Evolutionary conservation across 2,888 invertebrate species (phyloP).

Genomic region (Trachelus stipa): DNA sequence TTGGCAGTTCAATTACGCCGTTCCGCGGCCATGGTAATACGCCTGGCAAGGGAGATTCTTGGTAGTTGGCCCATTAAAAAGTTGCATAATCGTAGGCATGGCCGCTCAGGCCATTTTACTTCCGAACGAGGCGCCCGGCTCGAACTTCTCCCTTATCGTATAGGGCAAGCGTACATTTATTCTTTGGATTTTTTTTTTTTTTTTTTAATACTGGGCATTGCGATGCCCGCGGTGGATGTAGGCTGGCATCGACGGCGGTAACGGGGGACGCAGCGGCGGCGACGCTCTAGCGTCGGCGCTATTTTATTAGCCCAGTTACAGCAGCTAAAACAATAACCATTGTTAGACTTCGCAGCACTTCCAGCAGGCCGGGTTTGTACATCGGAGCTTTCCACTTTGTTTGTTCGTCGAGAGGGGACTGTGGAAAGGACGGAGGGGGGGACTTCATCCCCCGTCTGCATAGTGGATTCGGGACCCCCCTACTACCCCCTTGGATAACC

Average conservation of each 20-base stretch:
- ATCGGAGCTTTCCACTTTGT: slow-evolving; percentile 30
- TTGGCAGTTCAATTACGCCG: slow-evolving; percentile 1
- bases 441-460: neutral
- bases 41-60: neutral
- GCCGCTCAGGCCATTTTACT: slow-evolving; percentile 3
- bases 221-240: neutral
- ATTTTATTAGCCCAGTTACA: slow-evolving; percentile 45
- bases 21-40: neutral
- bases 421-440: neutral
- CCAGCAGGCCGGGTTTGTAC: slow-evolving; percentile 30
- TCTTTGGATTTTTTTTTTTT: too few species aligned
- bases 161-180: too few species aligned
- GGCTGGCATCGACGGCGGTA: too few species aligned
- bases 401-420: slow-evolving; percentile 21
- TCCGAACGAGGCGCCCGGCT: slow-evolving; percentile 1
- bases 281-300: slow-evolving; percentile 11
- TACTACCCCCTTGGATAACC: too few species aligned
- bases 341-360: slow-evolving; percentile 41
- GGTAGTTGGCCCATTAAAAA: slow-evolving; percentile 15
- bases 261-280: neutral
- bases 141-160: too few species aligned
- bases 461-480: neutral
- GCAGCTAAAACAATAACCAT: slow-evolving; percentile 48
- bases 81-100: slow-evolving; percentile 12
- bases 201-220: neutral